Evolutionary conservation across 2,888 invertebrate genomes (phyloP), one percentile per base, ranked within the genome.

Genomic region (Drosophila limbata): DNA sequence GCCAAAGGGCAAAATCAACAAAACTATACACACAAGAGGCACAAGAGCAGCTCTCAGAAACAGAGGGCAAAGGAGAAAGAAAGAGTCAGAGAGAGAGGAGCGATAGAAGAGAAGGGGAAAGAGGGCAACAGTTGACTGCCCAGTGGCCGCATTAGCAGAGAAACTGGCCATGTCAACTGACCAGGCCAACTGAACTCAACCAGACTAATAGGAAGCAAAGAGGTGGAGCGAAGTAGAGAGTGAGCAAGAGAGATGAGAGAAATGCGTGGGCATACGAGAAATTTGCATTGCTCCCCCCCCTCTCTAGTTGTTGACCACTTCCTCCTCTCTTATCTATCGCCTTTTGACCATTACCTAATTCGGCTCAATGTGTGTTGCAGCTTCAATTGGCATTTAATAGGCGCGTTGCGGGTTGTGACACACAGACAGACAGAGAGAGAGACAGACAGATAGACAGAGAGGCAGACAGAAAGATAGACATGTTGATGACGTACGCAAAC

Each of bases 1-100:
- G 84, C 82, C 81, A 80, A 87, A 86, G 83, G 83, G 87, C 80
- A 84, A 84, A 81, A 86, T 84, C 84, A 84, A 87, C 84, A 84
- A 67, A 84, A 78, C 78, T 77, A 67, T 71, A 70, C 56, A 67
- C 62, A 72, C 48, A 73, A 44, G 21, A 57, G 45, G 48, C 48
- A 50, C 51, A 40, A 31, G 57, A 31, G 11, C 19, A 39, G 17
- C n/a, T 44, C n/a, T 31, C 35, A 37, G 21, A 11, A 11, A n/a
- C 47, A 37, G 8, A 37, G 15, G 6, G 11, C 19, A 19, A 6
- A 13, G 5, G 11, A 21, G 44, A 1, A 48, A 5, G 9, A 28
- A 28, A 9, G 2, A 15, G 28, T n/a, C n/a, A 9, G 10, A 4
- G 1, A 4, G 21, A 9, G 9, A 1, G 10, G 2, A 13, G 35